Evolutionary conservation across 1,140 invertebrate species (phyloP), one percentile per base, ranked within the genome.

Genomic region (Aphelinus certus): DNA sequence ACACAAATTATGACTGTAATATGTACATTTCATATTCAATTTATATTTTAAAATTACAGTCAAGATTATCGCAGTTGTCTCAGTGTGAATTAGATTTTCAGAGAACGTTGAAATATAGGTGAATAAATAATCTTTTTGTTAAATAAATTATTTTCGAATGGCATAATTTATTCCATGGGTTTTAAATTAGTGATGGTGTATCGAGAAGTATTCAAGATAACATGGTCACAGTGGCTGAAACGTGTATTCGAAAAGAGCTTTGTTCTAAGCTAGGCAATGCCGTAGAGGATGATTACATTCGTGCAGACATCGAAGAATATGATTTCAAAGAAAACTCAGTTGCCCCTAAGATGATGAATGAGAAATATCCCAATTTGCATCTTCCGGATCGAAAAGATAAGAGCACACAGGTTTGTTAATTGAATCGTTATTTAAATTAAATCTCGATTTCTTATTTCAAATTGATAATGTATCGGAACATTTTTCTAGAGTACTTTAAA

Each of bases 251-350:
- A 47, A 43, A 42, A 10, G 3, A 57, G 7, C 45, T 68, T 10
- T 68, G 65, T 7, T 5, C 7, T n/a, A 3, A 46, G 43, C 3
- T 68, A 1, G 53, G 43, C 6, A 47, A 46, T 3, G 9, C 43
- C 4, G n/a, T 46, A 45, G 6, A 46, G 47, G 51, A 68, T 57
- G 65, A 68, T 57, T 57, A 46, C 42, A 55, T 68, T 26, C 7
- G 42, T 9, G 65, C 53, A 10, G 3, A 45, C 46, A 57, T 57
- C 6, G 43, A 9, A 6, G 43, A 6, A 1, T 45, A 68, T 26
- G 45, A 68, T 10, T 68, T 68, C 6, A 45, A 43, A n/a, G 55
- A 68, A 55, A 68, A 46, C 46, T 68, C 65, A 9, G 53, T 43
- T 0, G 3, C 47, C 3, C 57, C 7, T 55, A 4, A 57, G n/a